These are phyloP conservation scores for Heliconius cydno DNA, from an alignment of 2,888 invertebrate species.

Conservation along the genomic window DNA sequence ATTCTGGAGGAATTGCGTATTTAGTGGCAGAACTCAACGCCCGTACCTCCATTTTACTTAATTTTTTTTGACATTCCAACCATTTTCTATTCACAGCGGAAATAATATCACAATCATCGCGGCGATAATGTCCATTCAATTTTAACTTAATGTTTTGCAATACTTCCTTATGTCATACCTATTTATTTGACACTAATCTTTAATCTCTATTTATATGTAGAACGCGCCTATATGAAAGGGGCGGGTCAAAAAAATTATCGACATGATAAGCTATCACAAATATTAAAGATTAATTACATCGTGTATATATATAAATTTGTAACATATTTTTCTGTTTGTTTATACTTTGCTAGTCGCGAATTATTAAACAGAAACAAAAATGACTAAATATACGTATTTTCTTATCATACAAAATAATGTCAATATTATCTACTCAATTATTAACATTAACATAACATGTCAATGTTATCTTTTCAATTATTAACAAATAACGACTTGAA, in stretches of 20 bases:
- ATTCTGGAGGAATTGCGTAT: too few species aligned
- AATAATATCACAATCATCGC: background rate
- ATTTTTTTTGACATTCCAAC: too few species aligned
- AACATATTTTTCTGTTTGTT: background rate
- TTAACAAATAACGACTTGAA: background rate
- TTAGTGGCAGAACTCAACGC: too few species aligned
- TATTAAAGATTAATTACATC: background rate
- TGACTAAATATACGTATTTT: background rate
- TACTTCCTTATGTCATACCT: background rate
- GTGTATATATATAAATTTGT: background rate
- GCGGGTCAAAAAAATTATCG: background rate
- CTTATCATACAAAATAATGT: background rate
- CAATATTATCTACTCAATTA: background rate
- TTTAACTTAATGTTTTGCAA: background rate
- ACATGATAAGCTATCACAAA: background rate
- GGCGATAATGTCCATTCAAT: background rate
- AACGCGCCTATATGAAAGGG: background rate
- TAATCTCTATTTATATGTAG: too few species aligned
- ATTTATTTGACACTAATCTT: background rate
- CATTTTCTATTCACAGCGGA: background rate
- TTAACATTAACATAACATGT: background rate
- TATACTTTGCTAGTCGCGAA: background rate
- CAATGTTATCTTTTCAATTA: background rate
- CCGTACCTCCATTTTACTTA: too few species aligned
- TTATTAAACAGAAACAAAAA: background rate